Conservation (phyloP, 30 jellyfish, hydroid and myxozoan species). For the Turritopsis rubra region DNA sequence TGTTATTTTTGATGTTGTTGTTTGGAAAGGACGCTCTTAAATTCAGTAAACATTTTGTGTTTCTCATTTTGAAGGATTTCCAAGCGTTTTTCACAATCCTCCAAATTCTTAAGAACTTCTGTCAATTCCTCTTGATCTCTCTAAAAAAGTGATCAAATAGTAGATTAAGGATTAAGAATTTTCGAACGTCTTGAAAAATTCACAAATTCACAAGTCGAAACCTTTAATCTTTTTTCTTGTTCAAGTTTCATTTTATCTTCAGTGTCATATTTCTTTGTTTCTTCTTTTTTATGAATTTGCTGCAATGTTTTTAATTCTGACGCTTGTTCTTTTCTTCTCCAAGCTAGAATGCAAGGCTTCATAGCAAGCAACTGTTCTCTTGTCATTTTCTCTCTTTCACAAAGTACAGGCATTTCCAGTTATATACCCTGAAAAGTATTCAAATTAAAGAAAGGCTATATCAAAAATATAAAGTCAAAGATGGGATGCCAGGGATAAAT, state of each 20-base stretch:
- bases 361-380: conserved; percentile 9
- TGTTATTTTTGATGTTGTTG: background rate
- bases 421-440: background rate
- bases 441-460: background rate
- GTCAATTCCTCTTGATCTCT: background rate
- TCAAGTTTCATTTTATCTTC: background rate
- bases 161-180: background rate
- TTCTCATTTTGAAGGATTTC: conserved; percentile 4
- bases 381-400: conserved; percentile 19
- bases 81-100: conserved; percentile 2
- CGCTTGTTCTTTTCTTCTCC: conserved; percentile 16
- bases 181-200: background rate
- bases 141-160: background rate
- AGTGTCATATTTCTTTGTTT: background rate
- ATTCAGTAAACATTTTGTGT: conserved; percentile 6
- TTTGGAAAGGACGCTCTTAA: background rate
- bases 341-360: conserved; percentile 22
- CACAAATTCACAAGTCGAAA: background rate
- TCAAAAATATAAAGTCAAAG: no score
- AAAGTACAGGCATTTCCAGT: conserved; percentile 20
- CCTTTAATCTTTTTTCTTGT: background rate
- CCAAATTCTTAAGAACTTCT: background rate
- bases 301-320: background rate
- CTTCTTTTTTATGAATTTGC: conserved; percentile 15
- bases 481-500: no score